Evolutionary conservation across 1,140 invertebrate genomes (phyloP).

Genomic region (Rhizoglyphus robini): DNA sequence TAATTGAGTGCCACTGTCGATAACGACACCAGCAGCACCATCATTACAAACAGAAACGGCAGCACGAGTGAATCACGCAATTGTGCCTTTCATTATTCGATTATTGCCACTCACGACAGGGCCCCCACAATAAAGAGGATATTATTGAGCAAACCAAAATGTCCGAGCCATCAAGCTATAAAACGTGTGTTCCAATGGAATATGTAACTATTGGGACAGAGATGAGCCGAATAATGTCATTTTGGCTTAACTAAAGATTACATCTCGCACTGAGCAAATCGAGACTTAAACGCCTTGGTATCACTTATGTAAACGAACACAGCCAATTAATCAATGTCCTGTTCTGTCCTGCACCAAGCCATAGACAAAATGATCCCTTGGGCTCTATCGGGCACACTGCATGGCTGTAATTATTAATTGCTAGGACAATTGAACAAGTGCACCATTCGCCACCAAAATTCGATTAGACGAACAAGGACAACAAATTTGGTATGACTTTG

Average conservation of each 20-base stretch:
- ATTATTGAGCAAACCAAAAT: neutral
- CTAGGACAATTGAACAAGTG: too few species aligned
- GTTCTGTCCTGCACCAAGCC: neutral
- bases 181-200: too few species aligned
- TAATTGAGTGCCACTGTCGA: conserved; percentile 2
- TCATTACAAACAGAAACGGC: neutral
- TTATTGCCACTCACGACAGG: neutral
- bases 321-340: conserved; percentile 8
- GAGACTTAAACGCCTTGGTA: too few species aligned
- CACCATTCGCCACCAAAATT: too few species aligned
- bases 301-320: conserved; percentile 4
- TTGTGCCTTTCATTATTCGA: neutral
- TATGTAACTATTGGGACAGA: too few species aligned
- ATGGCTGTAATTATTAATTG: too few species aligned
- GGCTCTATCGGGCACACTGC: conserved; percentile 1
- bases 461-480: too few species aligned
- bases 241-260: conserved; percentile 8
- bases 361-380: conserved; percentile 6
- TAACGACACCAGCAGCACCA: neutral
- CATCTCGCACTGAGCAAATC: neutral
- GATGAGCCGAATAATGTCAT: too few species aligned
- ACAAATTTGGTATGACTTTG: too few species aligned
- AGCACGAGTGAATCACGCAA: neutral
- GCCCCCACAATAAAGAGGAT: neutral
- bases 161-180: too few species aligned